These are phyloP conservation scores for Apotomis capreana DNA, from an alignment of 2,888 invertebrate genomes.

Conservation along the genomic window DNA sequence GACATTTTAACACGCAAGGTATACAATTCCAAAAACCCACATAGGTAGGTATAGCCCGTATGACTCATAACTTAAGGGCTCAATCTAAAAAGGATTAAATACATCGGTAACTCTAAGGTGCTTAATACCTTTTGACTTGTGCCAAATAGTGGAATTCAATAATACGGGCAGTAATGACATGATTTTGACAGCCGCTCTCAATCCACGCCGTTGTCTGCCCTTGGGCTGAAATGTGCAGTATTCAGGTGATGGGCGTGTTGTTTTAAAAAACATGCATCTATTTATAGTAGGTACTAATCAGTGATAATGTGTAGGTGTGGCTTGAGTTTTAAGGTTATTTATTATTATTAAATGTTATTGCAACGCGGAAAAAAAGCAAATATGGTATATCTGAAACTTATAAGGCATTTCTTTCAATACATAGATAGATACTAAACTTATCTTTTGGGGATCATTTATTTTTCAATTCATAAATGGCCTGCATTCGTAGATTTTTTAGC, in stretches of 20 bases:
- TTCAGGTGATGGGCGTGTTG: not conserved
- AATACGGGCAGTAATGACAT: not conserved
- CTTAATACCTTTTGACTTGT: not conserved
- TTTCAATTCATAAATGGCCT: no score
- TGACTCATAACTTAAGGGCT: not conserved
- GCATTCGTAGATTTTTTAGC: no score
- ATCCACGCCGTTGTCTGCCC: not conserved
- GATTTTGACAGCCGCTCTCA: not conserved
- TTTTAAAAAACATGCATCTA: not conserved
- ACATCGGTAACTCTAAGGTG: not conserved
- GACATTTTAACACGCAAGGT: not conserved
- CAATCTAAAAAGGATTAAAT: not conserved
- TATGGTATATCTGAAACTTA: no score
- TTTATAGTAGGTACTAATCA: not conserved
- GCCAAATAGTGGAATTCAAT: not conserved
- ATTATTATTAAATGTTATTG: no score
- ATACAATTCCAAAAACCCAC: not conserved
- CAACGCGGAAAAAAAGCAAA: no score
- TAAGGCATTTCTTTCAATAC: no score
- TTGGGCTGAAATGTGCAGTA: not conserved
- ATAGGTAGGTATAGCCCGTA: not conserved
- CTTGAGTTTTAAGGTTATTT: no score
- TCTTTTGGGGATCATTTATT: no score
- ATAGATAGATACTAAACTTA: no score
- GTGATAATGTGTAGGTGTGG: no score